Base-by-base conservation (phyloP, 2,797 vertebrate species). In the Chromis chromis region DNA sequence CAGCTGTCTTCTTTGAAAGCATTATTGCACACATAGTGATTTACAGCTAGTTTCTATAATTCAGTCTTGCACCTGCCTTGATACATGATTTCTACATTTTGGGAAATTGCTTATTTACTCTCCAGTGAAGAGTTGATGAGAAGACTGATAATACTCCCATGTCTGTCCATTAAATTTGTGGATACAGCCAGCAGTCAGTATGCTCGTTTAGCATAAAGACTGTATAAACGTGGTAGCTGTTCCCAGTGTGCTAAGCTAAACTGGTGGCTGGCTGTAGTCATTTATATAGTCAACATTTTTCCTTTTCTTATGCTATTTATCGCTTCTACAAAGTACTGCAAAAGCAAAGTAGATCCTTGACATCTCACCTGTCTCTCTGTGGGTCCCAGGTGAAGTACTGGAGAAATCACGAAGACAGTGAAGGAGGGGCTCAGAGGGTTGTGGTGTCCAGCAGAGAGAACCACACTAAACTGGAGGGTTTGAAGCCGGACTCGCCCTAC, bases 341-440 rank as follows among this genome's bases (percentile, higher is more conserved):
- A 66, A 65, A 27, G 28, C 13, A 31, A 52, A 7, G 1, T 52
- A 21, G 31, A 60, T 83, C 22, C 0, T 11, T 8, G 5, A 13
- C 4, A 22, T 62, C 63, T 74, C 61, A 63, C 21, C 46, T 44
- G 7, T 70, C 49, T 21, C 9, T 65, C 5, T 70, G 7, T 76
- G 50, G 75, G 16, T 74, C 73, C n/a, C 86, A 99, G 98, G 94
- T 99, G 70, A 96, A 94, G 74, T 99, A 96, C 90, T 98, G 98
- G 98, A 95, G 93, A 55, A 91, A 81, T 60, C 91, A 94, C 2
- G 81, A 91, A n/a, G 96, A 97, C 79, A 96, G 94, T 49, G 97
- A 98, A 84, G 93, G 92, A 2, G 94, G 94, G 16, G 95, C 96
- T 25, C 94, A 96, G 69, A 83, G 88, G 59, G 89, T 96, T 21